Evolutionary conservation across 2,888 invertebrate genomes (phyloP), one percentile per base, ranked within the genome.

Genomic region (Branchellion lobata): DNA sequence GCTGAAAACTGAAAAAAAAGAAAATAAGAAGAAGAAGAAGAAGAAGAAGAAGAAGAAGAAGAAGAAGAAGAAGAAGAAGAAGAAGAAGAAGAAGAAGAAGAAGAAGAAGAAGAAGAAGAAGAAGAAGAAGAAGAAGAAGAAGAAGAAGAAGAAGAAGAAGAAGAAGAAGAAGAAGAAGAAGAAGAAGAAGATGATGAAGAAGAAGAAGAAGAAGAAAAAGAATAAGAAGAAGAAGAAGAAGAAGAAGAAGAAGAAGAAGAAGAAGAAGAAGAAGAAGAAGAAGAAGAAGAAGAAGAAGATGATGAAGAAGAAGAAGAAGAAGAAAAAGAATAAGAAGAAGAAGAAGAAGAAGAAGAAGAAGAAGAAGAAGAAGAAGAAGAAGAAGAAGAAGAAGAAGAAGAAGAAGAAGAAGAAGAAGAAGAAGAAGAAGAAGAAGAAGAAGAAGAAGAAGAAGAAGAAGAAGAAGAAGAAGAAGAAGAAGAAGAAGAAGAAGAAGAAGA

Each of bases 121-220:
- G 11, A 33, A 31, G 11, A 29, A 33, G 8, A 8, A 31, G 72
- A 72, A n/a, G 34, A n/a, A 31, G 31, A 29, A 33, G n/a, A 72
- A 31, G 72, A 72, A 8, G 65, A 21, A 8, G n/a, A 21, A 29
- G n/a, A 5, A 29, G 65, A 74, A n/a, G 34, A 36, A 47, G 29
- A 71, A 53, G 53, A 79, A 31, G 79, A 36, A 3, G 51, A 31
- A 31, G 73, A 79, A 14, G 57, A 47, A 21, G 47, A 21, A 36
- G 53, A 21, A 34, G 79, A 27, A 1, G 79, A 71, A 40, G 36
- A 61, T 21, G 31, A 75, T 36, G 68, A 61, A 2, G 61, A 53
- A 29, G 14, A 47, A 71, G 27, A 31, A 53, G 65, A 76, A 29
- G 34, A 57, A 34, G 57, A n/a, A n/a, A n/a, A n/a, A n/a, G n/a